A percentile compares a stretch with the other conserved stretches of the same genome.
These are phyloP conservation scores for Epinotia brunnichana DNA, from an alignment of 2,888 invertebrate species.

Conservation along the genomic window DNA sequence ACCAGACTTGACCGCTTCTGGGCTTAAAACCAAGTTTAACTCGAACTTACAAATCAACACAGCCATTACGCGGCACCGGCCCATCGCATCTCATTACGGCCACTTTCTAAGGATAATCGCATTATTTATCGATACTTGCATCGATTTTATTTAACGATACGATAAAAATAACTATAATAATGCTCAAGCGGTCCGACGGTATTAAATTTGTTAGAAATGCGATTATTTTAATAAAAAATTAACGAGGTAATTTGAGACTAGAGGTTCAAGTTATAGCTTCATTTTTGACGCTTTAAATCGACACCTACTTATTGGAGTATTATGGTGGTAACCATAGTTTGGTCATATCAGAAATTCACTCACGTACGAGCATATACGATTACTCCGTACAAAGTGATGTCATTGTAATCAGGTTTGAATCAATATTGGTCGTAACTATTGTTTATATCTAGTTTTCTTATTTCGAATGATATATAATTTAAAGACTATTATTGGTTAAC, in stretches of 20 bases:
- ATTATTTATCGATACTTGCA: slow-evolving; percentile 64
- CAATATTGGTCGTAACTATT: background rate
- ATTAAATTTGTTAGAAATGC: slow-evolving; percentile 51
- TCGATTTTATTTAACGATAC: slow-evolving; percentile 38
- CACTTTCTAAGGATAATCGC: slow-evolving; percentile 71
- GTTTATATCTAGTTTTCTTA: too few relatives aligned
- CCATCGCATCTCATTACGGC: slow-evolving; percentile 66
- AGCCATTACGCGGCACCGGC: slow-evolving; percentile 63
- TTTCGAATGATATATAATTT: too few relatives aligned
- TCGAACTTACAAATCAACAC: slow-evolving; percentile 71
- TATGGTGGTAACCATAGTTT: background rate
- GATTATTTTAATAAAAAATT: slow-evolving; percentile 42
- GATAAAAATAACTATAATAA: slow-evolving; percentile 33
- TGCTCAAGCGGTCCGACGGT: slow-evolving; percentile 12
- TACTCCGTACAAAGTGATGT: background rate
- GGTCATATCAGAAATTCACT: background rate
- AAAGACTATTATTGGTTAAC: too few relatives aligned
- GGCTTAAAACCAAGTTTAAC: slow-evolving; percentile 59
- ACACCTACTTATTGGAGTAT: slow-evolving; percentile 20
- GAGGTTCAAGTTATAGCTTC: slow-evolving; percentile 22
- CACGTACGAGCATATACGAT: background rate
- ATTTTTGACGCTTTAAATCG: slow-evolving; percentile 17
- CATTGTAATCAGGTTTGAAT: background rate
- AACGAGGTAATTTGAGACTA: slow-evolving; percentile 29
- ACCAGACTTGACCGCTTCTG: slow-evolving; percentile 57